phyloP scores from a whole-genome alignment of 2,113 vertebrate species.

The Haplochromis burtoni region DNA sequence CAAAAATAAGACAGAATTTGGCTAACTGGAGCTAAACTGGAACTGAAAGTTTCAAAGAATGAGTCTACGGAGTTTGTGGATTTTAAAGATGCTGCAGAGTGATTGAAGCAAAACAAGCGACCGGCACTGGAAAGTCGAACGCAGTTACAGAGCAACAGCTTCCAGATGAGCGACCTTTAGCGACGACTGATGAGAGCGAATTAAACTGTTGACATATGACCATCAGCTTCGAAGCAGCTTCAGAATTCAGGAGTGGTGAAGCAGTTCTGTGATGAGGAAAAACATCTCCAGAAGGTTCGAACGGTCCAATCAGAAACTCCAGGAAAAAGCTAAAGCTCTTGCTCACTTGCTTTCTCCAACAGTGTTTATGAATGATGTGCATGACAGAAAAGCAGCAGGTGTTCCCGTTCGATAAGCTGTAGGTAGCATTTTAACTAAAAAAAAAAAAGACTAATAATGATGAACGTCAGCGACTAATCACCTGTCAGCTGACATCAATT shows the following conservation, averaged over 20 bases:
- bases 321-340: neutral
- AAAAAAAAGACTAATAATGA: neutral
- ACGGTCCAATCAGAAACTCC: neutral
- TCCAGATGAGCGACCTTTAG: neutral
- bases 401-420: neutral
- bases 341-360: neutral
- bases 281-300: neutral
- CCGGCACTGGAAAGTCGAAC: neutral
- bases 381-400: neutral
- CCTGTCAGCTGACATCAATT: neutral
- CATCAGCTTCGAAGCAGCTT: neutral
- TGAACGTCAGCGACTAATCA: neutral
- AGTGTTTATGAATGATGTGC: neutral
- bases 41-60: neutral
- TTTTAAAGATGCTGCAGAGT: neutral
- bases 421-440: neutral
- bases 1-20: neutral
- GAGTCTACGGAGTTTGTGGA: neutral
- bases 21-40: neutral
- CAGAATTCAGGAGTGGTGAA: neutral
- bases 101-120: neutral
- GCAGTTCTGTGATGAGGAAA: neutral
- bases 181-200: neutral
- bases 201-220: neutral
- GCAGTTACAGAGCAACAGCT: neutral